Percentiles rank a stretch among this genome's conserved stretches.
These are phyloP conservation scores for Neodon shergylaensis DNA, from an alignment of 2,113 vertebrate genomes.

Conservation along the genomic window DNA sequence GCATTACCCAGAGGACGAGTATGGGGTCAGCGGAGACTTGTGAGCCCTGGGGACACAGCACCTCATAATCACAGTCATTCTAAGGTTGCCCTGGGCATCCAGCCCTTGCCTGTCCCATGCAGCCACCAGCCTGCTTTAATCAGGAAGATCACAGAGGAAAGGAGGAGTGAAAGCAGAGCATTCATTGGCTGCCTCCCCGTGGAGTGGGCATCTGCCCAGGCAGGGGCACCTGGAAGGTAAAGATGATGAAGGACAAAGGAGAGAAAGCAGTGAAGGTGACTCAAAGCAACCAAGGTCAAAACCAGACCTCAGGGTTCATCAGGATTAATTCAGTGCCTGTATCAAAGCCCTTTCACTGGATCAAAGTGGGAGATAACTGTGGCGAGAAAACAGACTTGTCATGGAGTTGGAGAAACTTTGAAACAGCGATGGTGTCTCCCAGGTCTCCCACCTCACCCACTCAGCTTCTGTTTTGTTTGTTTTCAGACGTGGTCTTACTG, in stretches of 20 bases:
- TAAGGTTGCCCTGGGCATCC: no score
- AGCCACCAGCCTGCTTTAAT: no score
- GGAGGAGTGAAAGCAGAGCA: neutral
- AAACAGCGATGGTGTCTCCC: neutral
- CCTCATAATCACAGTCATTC: accelerated
- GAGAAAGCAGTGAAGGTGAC: neutral
- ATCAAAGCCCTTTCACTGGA: no score
- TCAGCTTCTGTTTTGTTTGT: neutral
- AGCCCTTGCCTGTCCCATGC: neutral
- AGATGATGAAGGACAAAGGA: neutral
- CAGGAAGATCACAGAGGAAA: neutral
- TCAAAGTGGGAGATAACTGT: no score
- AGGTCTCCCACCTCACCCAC: neutral
- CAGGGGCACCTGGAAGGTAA: neutral
- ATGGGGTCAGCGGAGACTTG: neutral
- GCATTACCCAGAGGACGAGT: neutral
- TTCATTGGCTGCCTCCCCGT: no score
- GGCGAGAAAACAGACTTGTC: neutral
- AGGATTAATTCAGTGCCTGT: no score
- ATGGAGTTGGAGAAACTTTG: neutral
- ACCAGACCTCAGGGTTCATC: neutral
- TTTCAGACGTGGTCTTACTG: neutral
- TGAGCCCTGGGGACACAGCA: neutral
- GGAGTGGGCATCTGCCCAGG: neutral
- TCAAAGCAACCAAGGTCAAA: neutral